Evolutionary conservation across 2,113 vertebrate species (phyloP).

Genomic region (Cyprinodon tularosa): DNA sequence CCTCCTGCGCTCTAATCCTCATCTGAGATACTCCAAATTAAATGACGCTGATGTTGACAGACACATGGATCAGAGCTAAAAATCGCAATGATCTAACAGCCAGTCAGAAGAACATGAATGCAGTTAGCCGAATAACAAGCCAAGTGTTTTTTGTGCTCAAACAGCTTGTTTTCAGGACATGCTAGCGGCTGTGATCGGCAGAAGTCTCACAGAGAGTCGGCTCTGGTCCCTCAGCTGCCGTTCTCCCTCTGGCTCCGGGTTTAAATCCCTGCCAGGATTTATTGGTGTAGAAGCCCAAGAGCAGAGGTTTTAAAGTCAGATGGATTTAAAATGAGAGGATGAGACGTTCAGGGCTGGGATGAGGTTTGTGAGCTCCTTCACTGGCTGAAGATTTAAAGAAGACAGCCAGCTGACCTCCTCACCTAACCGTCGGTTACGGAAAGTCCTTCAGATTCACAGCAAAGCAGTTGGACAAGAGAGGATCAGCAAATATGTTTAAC

Average conservation of each 20-base stretch:
- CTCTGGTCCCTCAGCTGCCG: constrained; percentile 31
- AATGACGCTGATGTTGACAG: constrained; percentile 6
- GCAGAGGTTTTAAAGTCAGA: constrained; percentile 42
- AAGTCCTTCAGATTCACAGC: not conserved
- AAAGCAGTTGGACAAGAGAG: not conserved
- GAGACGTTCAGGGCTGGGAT: constrained; percentile 30
- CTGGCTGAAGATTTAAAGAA: constrained; percentile 20
- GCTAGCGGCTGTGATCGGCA: constrained; percentile 32
- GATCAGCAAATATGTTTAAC: constrained; percentile 5
- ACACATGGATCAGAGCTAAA: constrained; percentile 19
- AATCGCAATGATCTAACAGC: constrained; percentile 15
- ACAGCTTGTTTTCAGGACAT: constrained; percentile 22
- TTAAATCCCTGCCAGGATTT: constrained; percentile 52
- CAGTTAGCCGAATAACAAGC: constrained; percentile 2
- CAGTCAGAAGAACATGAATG: constrained; percentile 1
- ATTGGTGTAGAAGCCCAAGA: constrained; percentile 29
- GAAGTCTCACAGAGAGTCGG: constrained; percentile 13
- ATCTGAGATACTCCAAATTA: not conserved
- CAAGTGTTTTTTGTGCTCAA: constrained; percentile 4
- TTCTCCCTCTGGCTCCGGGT: constrained; percentile 25
- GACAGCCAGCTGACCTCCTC: constrained; percentile 8
- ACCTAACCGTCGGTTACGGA: not conserved
- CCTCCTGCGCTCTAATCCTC: not conserved
- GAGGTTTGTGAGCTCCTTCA: constrained; percentile 12
- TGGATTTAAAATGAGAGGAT: constrained; percentile 55